A percentile compares a stretch with the other conserved stretches of the same genome.
phyloP scores from a whole-genome alignment of 2,888 invertebrate genomes.

The Diarsia mendica region DNA sequence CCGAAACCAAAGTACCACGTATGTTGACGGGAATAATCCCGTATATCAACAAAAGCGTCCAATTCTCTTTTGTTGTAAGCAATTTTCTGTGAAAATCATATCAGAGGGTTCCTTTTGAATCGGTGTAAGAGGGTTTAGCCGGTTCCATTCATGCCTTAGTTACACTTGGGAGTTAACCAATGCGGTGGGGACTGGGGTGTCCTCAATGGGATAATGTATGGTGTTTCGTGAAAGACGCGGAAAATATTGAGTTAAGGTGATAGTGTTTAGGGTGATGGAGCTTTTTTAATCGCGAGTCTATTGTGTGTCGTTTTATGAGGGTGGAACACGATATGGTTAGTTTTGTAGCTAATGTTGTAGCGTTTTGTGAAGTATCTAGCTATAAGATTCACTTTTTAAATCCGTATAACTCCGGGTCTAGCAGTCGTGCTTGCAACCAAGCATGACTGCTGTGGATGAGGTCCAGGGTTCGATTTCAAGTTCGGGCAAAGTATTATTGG shows the following conservation, averaged over 20 bases:
- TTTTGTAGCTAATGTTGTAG: not conserved
- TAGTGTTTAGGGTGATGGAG: conserved; percentile 36
- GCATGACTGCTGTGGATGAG: no score
- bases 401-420: no score
- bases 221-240: conserved; percentile 42
- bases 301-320: conserved; percentile 15
- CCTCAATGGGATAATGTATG: conserved; percentile 62
- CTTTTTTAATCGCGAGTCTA: conserved; percentile 46
- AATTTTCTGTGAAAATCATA: conserved; percentile 77
- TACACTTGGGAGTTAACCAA: conserved; percentile 77
- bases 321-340: conserved; percentile 6
- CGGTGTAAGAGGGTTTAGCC: conserved; percentile 75
- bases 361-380: not conserved
- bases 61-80: conserved; percentile 74
- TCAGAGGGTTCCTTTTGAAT: conserved; percentile 75
- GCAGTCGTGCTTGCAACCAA: no score
- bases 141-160: conserved; percentile 77
- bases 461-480: no score
- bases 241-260: conserved; percentile 60
- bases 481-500: no score
- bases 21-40: conserved; percentile 66
- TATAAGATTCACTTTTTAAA: not conserved
- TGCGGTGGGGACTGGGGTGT: conserved; percentile 36
- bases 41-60: conserved; percentile 66
- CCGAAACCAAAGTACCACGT: conserved; percentile 42